Base-by-base conservation (phyloP, 2,888 invertebrate species). In the Aphidius colemani region DNA sequence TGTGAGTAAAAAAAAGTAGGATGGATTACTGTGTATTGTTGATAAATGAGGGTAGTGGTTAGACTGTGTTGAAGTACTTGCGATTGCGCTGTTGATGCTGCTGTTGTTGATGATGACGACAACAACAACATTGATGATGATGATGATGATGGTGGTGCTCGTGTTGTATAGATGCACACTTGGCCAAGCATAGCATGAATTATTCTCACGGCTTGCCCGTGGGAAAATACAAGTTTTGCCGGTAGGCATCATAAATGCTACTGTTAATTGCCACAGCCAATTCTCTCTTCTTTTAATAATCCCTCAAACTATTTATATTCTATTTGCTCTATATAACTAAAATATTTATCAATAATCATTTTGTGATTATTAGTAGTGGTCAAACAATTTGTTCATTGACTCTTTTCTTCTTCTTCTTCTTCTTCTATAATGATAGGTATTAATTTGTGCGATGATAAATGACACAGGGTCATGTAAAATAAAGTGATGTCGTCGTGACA, bases 201-300 rank as follows among this genome's bases (percentile, higher is more conserved):
- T 79, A 81, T 81, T 81, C 80, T 81, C 80, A 81, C 80, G 80
- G 79, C 77, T 75, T 70, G 78, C 74, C 76, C 80, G 80, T 81
- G 80, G 80, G 80, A 81, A 81, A 80, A 79, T 76, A 75, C 77
- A 73, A 74, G 73, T 75, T 74, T 74, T 77, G 73, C 77, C 78
- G 74, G 75, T 77, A 75, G 77, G 74, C 78, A 78, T 78, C 77
- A 75, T 75, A 74, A 78, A 77, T 78, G 75, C 75, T 74, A 74
- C 78, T 76, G 79, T 77, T 79, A 78, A 79, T 79, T 79, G 76
- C 77, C 40, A 57, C 39, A 45, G 11, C 72, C 5, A 30, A 30
- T 30, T 30, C 73, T 71, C 68, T 69, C 72, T 70, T 71, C 66
- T 72, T 71, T 69, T 68, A 68, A 68, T 67, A 68, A 67, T 61